Evolutionary conservation across 2,113 vertebrate genomes (phyloP), one percentile per base, ranked within the genome.

Genomic region (Garra rufa): DNA sequence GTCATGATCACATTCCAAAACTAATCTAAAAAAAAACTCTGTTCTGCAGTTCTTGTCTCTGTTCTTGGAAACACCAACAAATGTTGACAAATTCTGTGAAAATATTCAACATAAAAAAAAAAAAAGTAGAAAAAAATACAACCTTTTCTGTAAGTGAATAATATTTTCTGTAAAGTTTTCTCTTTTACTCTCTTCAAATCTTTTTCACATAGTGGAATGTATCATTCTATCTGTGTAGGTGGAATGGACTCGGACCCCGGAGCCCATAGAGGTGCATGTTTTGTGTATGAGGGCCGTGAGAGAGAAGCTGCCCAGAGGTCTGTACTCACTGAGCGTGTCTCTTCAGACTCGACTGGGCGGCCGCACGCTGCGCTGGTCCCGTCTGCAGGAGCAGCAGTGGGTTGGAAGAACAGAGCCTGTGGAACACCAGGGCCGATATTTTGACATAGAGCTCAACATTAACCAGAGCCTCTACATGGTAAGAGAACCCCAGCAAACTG

Each of bases 221-320:
- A 13, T 59, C 3, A 61, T 13, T 61, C n/a, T 87, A 0, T 74
- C 11, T 85, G 26, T 57, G 38, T 85, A 98, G 96, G 92, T 82
- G 69, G 92, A 93, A 73, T 90, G 81, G 87, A 87, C 76, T 26
- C 78, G 55, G 61, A 85, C n/a, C 6, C 92, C 88, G 0, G 95
- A 95, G 86, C 90, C 75, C 1, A 85, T 97, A 85, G 94, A 97
- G 85, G 94, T 99, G 83, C 89, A 77, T 3, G 48, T 98, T 85
- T 92, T 90, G 86, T 97, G 96, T 89, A 85, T 97, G 10, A 94
- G 96, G 26, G 96, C 96, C 38, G 91, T 96, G 84, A 96, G 96
- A 89, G 95, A 98, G 93, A 99, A 98, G 85, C 91, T 95, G 50
- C 95, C 96, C 24, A 92, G 86, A 89, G 97, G 98, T 43, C 92